phyloP scores from a whole-genome alignment of 2,113 vertebrate genomes.

The Scatophagus argus region DNA sequence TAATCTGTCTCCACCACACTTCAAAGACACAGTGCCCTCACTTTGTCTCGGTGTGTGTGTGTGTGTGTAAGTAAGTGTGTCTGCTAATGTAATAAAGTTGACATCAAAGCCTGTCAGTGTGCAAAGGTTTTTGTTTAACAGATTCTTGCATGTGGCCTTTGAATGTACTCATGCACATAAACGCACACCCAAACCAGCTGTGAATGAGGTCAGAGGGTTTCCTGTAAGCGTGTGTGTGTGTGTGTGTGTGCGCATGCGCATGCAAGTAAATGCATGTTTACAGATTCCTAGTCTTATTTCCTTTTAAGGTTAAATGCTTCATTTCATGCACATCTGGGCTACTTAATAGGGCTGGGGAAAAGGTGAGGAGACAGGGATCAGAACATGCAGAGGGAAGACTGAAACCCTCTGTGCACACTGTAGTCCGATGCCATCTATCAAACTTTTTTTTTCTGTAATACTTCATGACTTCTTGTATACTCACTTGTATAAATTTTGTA shows the following conservation, averaged over 20 bases:
- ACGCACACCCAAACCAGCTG: constrained; percentile 53
- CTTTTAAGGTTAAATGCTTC: constrained; percentile 63
- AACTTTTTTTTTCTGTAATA: background rate
- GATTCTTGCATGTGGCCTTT: constrained; percentile 29
- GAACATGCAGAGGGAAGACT: background rate
- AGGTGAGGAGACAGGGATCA: background rate
- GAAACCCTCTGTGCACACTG: background rate
- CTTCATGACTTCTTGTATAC: background rate
- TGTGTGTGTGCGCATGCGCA: background rate
- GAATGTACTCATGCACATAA: constrained; percentile 37
- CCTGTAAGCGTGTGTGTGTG: constrained; percentile 26
- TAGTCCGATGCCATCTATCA: background rate
- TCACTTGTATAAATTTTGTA: background rate
- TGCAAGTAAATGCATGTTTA: constrained; percentile 54
- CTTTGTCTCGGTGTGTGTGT: constrained; percentile 25
- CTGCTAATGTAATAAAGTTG: constrained; percentile 41
- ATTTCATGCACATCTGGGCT: constrained; percentile 45
- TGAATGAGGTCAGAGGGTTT: constrained; percentile 64
- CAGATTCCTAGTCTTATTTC: constrained; percentile 27
- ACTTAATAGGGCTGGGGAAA: constrained; percentile 17
- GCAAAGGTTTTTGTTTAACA: constrained; percentile 44
- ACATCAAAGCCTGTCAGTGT: constrained; percentile 57
- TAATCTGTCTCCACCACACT: constrained; percentile 60
- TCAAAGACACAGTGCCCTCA: constrained; percentile 54
- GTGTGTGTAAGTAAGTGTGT: constrained; percentile 18